Percentiles rank a stretch among this genome's conserved stretches.
These are phyloP conservation scores for Eupithecia pulchellata DNA, from an alignment of 2,888 invertebrate species.

Conservation along the genomic window DNA sequence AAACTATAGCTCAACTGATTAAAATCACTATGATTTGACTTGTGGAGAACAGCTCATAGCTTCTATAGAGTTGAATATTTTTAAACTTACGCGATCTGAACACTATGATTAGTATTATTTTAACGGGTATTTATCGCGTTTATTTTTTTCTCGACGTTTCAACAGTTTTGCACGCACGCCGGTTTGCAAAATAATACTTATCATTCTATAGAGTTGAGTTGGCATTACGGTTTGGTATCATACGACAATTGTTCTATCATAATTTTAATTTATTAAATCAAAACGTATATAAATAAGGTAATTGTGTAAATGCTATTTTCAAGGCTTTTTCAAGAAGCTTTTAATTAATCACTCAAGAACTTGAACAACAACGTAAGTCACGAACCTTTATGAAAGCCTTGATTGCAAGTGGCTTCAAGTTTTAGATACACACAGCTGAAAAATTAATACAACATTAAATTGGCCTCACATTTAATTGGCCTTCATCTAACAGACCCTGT, in stretches of 20 bases:
- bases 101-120: too few relatives aligned
- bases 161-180: too few relatives aligned
- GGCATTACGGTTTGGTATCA: too few relatives aligned
- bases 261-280: background rate
- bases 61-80: background rate
- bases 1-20: too few relatives aligned
- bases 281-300: background rate
- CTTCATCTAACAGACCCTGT: too few relatives aligned
- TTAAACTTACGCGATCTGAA: too few relatives aligned
- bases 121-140: too few relatives aligned
- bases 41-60: background rate
- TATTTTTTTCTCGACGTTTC: too few relatives aligned
- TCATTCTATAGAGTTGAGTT: background rate
- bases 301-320: too few relatives aligned
- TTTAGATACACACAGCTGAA: slow-evolving; percentile 22
- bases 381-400: slow-evolving; percentile 14
- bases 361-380: slow-evolving; percentile 11
- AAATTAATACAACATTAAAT: background rate
- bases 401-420: slow-evolving; percentile 13
- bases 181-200: too few relatives aligned
- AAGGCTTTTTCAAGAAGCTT: background rate
- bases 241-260: background rate
- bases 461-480: too few relatives aligned
- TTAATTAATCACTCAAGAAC: background rate
- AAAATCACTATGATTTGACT: background rate